Percentiles rank a stretch among this genome's conserved stretches.
Conservation (phyloP, 1,140 invertebrate genomes). For the Platorchestia sp. region DNA sequence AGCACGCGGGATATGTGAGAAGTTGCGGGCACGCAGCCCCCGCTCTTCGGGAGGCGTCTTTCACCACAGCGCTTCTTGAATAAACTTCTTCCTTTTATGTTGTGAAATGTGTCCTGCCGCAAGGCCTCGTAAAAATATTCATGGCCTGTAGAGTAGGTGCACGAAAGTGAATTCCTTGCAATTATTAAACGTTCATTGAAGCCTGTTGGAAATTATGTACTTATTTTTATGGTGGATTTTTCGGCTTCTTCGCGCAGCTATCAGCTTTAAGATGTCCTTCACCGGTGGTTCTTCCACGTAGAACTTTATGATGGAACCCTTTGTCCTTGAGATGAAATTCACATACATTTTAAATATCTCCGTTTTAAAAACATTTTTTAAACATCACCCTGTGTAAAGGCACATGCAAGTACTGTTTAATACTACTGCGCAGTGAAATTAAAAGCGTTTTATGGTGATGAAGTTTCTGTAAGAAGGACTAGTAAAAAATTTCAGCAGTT, state of each 20-base stretch:
- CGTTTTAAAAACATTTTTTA: too few relatives aligned
- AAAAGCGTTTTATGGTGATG: too few relatives aligned
- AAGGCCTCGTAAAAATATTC: neutral
- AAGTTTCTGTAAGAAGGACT: too few relatives aligned
- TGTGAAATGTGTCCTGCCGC: neutral
- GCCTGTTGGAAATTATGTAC: neutral
- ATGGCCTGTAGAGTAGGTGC: neutral
- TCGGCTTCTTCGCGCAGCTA: neutral
- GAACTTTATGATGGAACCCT: too few relatives aligned
- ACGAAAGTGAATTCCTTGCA: neutral
- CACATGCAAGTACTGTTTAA: too few relatives aligned
- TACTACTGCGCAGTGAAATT: too few relatives aligned
- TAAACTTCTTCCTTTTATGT: neutral
- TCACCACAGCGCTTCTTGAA: neutral
- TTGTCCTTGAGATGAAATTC: too few relatives aligned
- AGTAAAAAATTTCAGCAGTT: too few relatives aligned
- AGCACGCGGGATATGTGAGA: slow-evolving; percentile 42
- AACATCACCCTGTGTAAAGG: too few relatives aligned
- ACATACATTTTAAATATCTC: too few relatives aligned
- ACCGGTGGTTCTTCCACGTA: neutral
- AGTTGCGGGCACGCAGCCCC: slow-evolving; percentile 14
- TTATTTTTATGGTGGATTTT: neutral
- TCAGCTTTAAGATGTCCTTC: neutral
- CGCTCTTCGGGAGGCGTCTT: neutral
- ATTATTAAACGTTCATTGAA: neutral